Percentiles rank a stretch among this genome's conserved stretches.
Conservation (phyloP, 2,113 vertebrate species). For the Eretmochelys imbricata region DNA sequence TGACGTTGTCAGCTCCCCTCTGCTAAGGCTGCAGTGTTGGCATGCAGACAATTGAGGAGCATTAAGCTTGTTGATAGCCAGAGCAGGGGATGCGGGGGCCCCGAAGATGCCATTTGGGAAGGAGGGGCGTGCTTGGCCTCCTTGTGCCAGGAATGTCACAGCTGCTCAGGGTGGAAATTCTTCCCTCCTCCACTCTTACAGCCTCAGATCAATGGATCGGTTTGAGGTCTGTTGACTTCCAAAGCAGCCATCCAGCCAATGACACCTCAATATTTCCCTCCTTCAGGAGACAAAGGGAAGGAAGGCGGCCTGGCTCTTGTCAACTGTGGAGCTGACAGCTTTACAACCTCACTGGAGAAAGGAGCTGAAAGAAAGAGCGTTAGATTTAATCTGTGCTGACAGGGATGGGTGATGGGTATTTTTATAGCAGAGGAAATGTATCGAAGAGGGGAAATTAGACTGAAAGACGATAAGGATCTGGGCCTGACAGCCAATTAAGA, state of each 20-base stretch:
- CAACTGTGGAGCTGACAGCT: slow-evolving; percentile 77
- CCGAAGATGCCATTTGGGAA: background rate
- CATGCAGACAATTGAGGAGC: background rate
- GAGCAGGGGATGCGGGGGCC: background rate
- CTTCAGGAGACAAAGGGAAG: slow-evolving; percentile 66
- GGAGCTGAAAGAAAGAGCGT: slow-evolving; percentile 74
- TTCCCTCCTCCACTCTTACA: background rate
- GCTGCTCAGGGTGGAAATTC: background rate
- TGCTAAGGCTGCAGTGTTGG: background rate
- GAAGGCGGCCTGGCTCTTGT: slow-evolving; percentile 71
- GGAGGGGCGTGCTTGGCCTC: background rate
- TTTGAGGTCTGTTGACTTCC: background rate
- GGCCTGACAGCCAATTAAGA: slow-evolving; percentile 90
- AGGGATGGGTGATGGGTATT: slow-evolving; percentile 79
- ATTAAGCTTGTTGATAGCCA: background rate
- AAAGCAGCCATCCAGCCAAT: slow-evolving; percentile 11
- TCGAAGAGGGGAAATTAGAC: slow-evolving; percentile 80
- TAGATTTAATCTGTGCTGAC: slow-evolving; percentile 81
- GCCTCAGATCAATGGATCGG: slow-evolving; percentile 12
- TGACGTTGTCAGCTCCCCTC: background rate
- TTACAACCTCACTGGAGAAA: slow-evolving; percentile 75
- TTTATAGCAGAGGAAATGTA: slow-evolving; percentile 81
- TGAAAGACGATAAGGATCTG: slow-evolving; percentile 86
- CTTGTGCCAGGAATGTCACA: background rate
- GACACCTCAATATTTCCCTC: slow-evolving; percentile 54